Evolutionary conservation across 2,888 invertebrate genomes (phyloP).

Genomic region (Tenthredo mesomela): DNA sequence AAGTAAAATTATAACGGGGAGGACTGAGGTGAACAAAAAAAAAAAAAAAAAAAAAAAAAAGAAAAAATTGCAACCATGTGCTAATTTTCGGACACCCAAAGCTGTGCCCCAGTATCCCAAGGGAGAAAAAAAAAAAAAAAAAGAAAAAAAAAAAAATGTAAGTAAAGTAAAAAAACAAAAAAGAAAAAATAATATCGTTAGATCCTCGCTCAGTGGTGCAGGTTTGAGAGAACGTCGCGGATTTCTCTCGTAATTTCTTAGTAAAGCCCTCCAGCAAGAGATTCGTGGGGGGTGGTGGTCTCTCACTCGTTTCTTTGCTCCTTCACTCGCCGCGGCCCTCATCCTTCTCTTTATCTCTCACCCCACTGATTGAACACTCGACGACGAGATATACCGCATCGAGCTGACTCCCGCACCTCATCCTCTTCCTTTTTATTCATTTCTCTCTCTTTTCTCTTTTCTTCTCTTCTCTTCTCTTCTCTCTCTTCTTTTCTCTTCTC

Average conservation of each 20-base stretch:
- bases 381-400: slow-evolving; percentile 16
- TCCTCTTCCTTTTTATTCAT: not conserved
- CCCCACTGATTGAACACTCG: slow-evolving; percentile 9
- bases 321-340: not conserved
- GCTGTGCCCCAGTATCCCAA: not conserved
- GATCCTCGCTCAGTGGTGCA: not conserved
- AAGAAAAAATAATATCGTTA: slow-evolving; percentile 1
- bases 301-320: not conserved
- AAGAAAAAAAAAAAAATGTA: not conserved
- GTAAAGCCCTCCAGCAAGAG: not conserved
- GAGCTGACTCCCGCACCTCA: not conserved
- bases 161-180: not conserved
- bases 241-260: slow-evolving; percentile 21
- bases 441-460: not conserved
- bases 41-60: not conserved
- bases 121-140: not conserved
- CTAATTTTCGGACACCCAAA: not conserved
- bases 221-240: not conserved
- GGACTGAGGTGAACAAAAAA: not conserved
- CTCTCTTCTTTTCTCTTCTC: not conserved
- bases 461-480: not conserved
- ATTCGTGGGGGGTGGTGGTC: too few species aligned
- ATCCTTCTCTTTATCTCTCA: not conserved
- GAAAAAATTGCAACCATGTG: not conserved
- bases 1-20: too few species aligned